Conservation (phyloP, 2,888 invertebrate species). For the Drosophila peninsularis region DNA sequence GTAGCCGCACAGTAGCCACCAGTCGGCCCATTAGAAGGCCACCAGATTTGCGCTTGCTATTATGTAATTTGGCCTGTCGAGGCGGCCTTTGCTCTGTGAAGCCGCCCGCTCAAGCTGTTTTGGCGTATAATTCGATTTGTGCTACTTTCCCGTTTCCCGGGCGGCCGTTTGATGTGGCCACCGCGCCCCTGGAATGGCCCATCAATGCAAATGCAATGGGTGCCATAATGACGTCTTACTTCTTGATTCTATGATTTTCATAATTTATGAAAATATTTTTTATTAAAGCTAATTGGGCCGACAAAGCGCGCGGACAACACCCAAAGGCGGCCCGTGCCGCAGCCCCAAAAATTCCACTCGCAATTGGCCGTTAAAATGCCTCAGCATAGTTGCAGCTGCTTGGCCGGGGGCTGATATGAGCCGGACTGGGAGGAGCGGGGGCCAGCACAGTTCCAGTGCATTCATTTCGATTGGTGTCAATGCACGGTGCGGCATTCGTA, state of each 20-base stretch:
- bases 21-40: slow-evolving; percentile 22
- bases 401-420: slow-evolving; percentile 6
- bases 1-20: slow-evolving; percentile 54
- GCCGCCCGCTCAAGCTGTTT: slow-evolving; percentile 21
- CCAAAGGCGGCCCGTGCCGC: slow-evolving; percentile 49
- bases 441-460: slow-evolving; percentile 61
- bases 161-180: slow-evolving; percentile 60
- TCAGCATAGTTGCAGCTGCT: slow-evolving; percentile 53
- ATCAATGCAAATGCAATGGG: slow-evolving; percentile 67
- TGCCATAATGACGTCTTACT: slow-evolving; percentile 36
- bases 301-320: slow-evolving; percentile 40
- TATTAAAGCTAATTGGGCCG: slow-evolving; percentile 74
- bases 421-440: background rate
- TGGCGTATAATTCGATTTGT: slow-evolving; percentile 68
- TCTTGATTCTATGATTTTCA: slow-evolving; percentile 30
- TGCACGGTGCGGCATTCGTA: slow-evolving; percentile 62
- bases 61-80: slow-evolving; percentile 76
- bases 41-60: slow-evolving; percentile 70
- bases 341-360: slow-evolving; percentile 4
- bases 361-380: slow-evolving; percentile 66
- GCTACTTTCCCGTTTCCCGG: slow-evolving; percentile 68
- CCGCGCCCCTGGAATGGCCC: slow-evolving; percentile 38
- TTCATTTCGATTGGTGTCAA: slow-evolving; percentile 68
- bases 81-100: slow-evolving; percentile 37
- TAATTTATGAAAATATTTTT: slow-evolving; percentile 71